These are phyloP conservation scores for Bellardia pandia DNA, from an alignment of 2,888 invertebrate species.

Conservation along the genomic window DNA sequence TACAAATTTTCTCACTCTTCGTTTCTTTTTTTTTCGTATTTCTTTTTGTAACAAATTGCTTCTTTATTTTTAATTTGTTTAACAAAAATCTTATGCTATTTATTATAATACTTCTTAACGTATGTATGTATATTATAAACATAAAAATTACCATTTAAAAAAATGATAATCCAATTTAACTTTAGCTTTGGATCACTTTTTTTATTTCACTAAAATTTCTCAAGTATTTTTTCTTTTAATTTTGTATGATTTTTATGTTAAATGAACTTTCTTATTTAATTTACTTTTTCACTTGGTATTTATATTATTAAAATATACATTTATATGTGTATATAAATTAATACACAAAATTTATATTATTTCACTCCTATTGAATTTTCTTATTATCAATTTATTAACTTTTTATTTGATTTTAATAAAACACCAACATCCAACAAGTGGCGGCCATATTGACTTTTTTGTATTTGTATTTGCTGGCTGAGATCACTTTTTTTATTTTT, in stretches of 20 bases:
- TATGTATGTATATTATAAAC: background rate
- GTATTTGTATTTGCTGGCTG: constrained; percentile 67
- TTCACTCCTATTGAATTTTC: constrained; percentile 43
- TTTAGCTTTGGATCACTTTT: constrained; percentile 43
- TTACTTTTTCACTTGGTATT: background rate
- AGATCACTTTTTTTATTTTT: constrained; percentile 72
- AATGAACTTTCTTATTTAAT: background rate
- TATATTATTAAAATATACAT: background rate
- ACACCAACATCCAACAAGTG: constrained; percentile 82
- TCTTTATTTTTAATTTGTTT: constrained; percentile 40
- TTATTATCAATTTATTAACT: constrained; percentile 46
- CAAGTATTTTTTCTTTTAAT: background rate
- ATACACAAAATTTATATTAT: constrained; percentile 45
- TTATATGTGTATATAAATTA: background rate
- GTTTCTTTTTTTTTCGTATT: background rate
- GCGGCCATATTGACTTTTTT: constrained; percentile 82
- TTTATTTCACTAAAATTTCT: constrained; percentile 21
- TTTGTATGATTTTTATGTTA: background rate
- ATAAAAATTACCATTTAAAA: constrained; percentile 60
- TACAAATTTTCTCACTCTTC: constrained; percentile 33
- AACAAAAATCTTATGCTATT: constrained; percentile 1
- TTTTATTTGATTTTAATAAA: constrained; percentile 63
- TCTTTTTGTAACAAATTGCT: background rate
- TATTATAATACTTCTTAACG: background rate
- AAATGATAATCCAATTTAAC: constrained; percentile 35